Conservation (phyloP, 2,113 vertebrate genomes). For the Nesogale talazaci region DNA sequence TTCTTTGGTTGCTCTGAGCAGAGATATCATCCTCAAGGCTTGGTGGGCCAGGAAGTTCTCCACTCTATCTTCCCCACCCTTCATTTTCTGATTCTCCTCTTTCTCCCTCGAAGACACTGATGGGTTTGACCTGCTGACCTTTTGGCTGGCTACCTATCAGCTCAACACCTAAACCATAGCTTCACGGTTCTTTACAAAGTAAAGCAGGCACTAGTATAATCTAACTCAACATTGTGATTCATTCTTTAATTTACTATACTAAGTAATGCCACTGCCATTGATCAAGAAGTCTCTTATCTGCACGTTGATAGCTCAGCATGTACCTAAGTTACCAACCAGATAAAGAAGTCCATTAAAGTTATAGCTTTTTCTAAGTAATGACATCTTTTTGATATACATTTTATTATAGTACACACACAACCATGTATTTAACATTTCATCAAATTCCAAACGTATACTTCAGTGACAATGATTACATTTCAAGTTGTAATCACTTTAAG, state of each 20-base stretch:
- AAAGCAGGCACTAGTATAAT: conserved; percentile 26
- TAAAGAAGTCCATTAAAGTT: conserved; percentile 62
- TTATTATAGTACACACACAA: no score
- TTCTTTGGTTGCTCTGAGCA: no score
- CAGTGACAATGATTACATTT: background rate
- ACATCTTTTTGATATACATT: background rate
- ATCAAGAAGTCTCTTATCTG: conserved; percentile 17
- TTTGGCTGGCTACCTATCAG: no score
- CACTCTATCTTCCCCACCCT: no score
- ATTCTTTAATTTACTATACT: conserved; percentile 24
- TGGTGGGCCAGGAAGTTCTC: no score
- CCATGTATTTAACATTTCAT: no score
- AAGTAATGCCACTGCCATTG: background rate
- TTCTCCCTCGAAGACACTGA: no score
- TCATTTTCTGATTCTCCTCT: no score
- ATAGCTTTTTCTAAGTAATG: conserved; percentile 65
- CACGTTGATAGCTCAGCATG: conserved; percentile 5
- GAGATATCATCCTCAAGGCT: no score
- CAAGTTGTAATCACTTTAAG: background rate
- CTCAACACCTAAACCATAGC: no score
- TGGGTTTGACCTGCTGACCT: no score
- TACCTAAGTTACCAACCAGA: conserved; percentile 64
- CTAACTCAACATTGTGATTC: conserved; percentile 58
- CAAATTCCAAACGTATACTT: background rate
- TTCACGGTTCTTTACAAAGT: background rate